Base-by-base conservation (phyloP, 92 coral and sea anemone species). In the Epizoanthus ramosus region DNA sequence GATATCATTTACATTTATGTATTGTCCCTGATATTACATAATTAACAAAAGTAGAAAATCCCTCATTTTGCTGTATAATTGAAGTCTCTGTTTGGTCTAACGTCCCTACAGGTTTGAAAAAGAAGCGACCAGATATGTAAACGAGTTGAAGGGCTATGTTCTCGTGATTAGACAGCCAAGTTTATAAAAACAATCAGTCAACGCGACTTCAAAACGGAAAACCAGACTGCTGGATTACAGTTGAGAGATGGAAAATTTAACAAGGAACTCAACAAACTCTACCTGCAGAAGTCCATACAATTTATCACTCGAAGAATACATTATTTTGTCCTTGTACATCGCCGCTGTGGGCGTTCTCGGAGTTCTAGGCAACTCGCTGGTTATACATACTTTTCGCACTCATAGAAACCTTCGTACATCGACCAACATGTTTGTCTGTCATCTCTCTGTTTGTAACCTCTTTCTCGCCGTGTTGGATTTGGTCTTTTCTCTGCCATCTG, bases 391-490 rank as follows among this genome's bases (percentile, higher is more conserved):
- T 6, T 95, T 95, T 60, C 84, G 82, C 37, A 63, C 83, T 22
- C 88, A 79, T 84, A 88, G 82, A 56, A 65, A 75, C 5, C 89
- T 95, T 13, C 90, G 97, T 16, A 95, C 98, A 6, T 88, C 96
- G 10, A 95, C 98, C 10, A 95, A 95, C 75, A 83, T 86, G 10
- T 95, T 95, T 45, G 77, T 95, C 9, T 83, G 93, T 21, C 92
- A 92, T 25, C 87, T 95, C 5, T 95, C 94, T 22, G 87, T 85
- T 0, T 95, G 98, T 35, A 87, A 92, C 57, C 80, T 95, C 15
- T 50, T 87, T 12, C 64, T 95, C n/a, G 94, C 98, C 23, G 18
- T 90, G 0, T 56, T 92, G 88, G 97, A 95, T 57, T 68, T 93
- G 50, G 56, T 50, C 3, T 95, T 95, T 71, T 90, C 98, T 5